Evolutionary conservation across 1,140 invertebrate genomes (phyloP).

Genomic region (Tetramorium simillimum): DNA sequence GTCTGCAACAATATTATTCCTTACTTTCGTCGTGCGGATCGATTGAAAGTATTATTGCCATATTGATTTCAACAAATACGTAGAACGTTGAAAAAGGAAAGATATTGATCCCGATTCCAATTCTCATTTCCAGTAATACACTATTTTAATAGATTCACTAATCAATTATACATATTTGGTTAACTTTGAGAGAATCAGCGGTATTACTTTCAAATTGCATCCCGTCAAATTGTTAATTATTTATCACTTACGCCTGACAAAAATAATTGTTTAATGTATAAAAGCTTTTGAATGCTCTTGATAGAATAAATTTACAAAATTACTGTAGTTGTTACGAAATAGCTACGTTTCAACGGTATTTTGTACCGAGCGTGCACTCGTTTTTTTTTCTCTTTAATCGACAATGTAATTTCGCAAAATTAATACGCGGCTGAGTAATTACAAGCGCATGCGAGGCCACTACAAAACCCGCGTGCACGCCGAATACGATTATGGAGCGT

Average conservation of each 20-base stretch:
- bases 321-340: conserved; percentile 25
- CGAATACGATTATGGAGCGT: conserved; percentile 41
- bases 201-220: not conserved
- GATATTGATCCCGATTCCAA: conserved; percentile 22
- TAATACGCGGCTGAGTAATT: conserved; percentile 48
- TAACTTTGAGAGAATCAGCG: not conserved
- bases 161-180: not conserved
- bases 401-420: conserved; percentile 39
- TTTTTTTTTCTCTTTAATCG: not conserved
- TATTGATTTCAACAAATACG: conserved; percentile 52
- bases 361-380: not conserved
- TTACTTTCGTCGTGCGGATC: conserved; percentile 18
- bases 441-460: conserved; percentile 42
- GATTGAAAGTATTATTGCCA: conserved; percentile 38
- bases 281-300: not conserved
- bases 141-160: not conserved
- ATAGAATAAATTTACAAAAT: not conserved
- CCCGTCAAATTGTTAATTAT: too few relatives aligned
- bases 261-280: not conserved
- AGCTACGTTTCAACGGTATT: conserved; percentile 7
- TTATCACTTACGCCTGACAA: not conserved
- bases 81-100: not conserved
- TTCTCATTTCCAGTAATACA: conserved; percentile 5
- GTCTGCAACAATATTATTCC: conserved; percentile 55
- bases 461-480: conserved; percentile 20